Evolutionary conservation across 2,113 vertebrate species (phyloP), one percentile per base, ranked within the genome.

Genomic region (Oplegnathus fasciatus): DNA sequence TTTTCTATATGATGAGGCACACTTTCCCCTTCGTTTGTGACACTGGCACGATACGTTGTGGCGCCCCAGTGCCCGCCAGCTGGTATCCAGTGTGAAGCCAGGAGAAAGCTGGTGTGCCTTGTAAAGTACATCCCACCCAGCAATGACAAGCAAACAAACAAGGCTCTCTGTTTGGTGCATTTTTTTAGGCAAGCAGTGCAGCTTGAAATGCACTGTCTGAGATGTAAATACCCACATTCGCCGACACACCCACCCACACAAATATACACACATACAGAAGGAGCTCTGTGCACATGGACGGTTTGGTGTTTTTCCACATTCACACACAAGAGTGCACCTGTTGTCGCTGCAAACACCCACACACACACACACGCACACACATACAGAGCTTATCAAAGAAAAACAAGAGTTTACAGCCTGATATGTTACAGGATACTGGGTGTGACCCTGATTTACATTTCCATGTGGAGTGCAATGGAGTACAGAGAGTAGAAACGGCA

Each of bases 381-480:
- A 67, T 24, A 32, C 26, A 61, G 55, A 71, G 86, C 81, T 91
- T 93, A 93, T 93, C 91, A 91, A 90, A 92, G 87, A 76, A 90
- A 91, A 94, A 88, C 89, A 91, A 91, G 89, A 92, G 86, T 93
- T 88, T 91, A 83, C 80, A 55, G 86, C 46, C 67, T 83, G 90
- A 90, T 93, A 88, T 87, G 92, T 91, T 88, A 89, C 71, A 70
- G 89, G 91, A 90, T 91, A 86, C 84, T 80, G 89, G 83, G 84
- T 89, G 92, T 91, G 89, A 94, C 90, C 93, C 89, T 82, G 84
- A 87, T 91, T 91, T 86, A 75, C 85, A 92, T 95, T 93, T 89
- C 89, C 88, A 90, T 93, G 89, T 84, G 70, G 80, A 85, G 93
- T 85, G 93, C 94, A 93, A 87, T 44, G 75, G 86, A 89, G 89